A percentile compares a stretch with the other conserved stretches of the same genome.
Conservation (phyloP, 2,888 invertebrate genomes). For the Cheilosia urbana region DNA sequence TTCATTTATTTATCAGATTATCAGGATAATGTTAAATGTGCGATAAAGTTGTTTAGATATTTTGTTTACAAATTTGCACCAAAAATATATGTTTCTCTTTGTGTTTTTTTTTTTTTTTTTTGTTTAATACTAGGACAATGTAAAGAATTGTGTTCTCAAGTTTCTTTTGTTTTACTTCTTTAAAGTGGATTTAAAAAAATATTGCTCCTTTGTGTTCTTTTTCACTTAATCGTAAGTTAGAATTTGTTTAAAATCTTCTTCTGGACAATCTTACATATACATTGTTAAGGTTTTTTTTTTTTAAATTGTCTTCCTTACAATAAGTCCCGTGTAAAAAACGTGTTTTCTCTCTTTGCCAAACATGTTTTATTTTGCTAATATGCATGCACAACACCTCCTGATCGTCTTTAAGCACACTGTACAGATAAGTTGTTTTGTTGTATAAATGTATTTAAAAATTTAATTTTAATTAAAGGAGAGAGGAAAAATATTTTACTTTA, state of each 20-base stretch:
- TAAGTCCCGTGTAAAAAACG: conserved; percentile 64
- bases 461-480: conserved; percentile 44
- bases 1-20: conserved; percentile 37
- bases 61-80: conserved; percentile 59
- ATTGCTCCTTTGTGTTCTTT: conserved; percentile 57
- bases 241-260: conserved; percentile 21
- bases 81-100: conserved; percentile 50
- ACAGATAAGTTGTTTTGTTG: conserved; percentile 49
- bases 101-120: background rate
- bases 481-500: conserved; percentile 39
- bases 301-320: conserved; percentile 43
- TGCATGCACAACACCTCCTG: conserved; percentile 68
- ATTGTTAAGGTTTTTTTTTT: conserved; percentile 10
- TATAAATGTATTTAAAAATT: conserved; percentile 38
- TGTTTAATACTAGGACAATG: conserved; percentile 39
- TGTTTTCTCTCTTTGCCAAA: conserved; percentile 34
- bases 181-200: conserved; percentile 65
- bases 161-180: conserved; percentile 25
- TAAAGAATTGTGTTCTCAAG: conserved; percentile 24
- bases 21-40: conserved; percentile 68
- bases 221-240: conserved; percentile 25
- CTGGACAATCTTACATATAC: conserved; percentile 40
- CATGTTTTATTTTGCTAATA: conserved; percentile 18
- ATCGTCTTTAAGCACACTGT: conserved; percentile 72
- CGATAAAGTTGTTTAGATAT: conserved; percentile 40